These are phyloP conservation scores for Monopterus albus DNA, from an alignment of 2,113 vertebrate species.

Conservation along the genomic window DNA sequence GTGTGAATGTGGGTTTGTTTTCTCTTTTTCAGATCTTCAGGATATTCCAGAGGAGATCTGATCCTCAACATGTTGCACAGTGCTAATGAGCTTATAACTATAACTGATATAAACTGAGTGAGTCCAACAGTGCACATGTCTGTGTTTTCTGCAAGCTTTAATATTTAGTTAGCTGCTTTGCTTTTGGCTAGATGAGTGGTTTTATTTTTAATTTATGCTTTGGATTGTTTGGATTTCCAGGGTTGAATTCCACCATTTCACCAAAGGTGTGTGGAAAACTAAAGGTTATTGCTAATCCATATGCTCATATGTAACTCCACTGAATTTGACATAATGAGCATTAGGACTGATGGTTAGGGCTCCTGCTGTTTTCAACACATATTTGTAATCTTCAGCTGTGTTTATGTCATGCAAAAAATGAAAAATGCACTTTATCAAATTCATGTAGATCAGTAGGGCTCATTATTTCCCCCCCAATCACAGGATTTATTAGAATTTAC, in stretches of 20 bases:
- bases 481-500: too few relatives aligned
- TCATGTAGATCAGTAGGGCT: too few relatives aligned
- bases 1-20: not conserved
- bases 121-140: not conserved
- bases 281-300: not conserved
- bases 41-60: conserved; percentile 88
- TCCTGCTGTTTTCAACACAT: too few relatives aligned
- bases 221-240: conserved; percentile 38
- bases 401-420: too few relatives aligned
- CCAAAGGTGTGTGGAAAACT: conserved; percentile 21
- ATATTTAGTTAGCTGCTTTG: conserved; percentile 48
- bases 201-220: conserved; percentile 10
- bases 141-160: not conserved
- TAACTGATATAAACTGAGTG: not conserved
- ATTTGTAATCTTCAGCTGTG: too few relatives aligned
- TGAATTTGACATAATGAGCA: not conserved
- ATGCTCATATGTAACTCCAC: not conserved
- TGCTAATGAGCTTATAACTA: not conserved
- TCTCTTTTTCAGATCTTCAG: conserved; percentile 84
- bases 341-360: not conserved
- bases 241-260: conserved; percentile 31
- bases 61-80: conserved; percentile 55
- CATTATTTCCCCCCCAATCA: too few relatives aligned
- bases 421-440: too few relatives aligned
- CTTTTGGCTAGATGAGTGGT: conserved; percentile 19